phyloP scores from a whole-genome alignment of 2,797 vertebrate genomes.

The Galaxias olidus region DNA sequence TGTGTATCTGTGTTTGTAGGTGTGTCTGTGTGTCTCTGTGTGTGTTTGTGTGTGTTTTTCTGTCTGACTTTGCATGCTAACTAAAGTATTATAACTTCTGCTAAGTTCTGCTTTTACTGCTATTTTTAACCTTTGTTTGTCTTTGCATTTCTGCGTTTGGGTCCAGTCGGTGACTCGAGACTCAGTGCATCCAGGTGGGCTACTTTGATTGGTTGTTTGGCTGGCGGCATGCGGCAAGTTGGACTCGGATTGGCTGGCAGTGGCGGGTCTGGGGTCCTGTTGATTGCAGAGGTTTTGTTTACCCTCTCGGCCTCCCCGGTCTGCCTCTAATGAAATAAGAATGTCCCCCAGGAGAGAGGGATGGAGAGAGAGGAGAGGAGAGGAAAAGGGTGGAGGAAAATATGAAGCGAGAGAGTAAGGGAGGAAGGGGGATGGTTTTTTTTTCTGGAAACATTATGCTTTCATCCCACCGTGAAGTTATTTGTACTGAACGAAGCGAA shows the following conservation, averaged over 20 bases:
- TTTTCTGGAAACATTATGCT: slow-evolving; percentile 70
- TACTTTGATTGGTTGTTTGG: slow-evolving; percentile 48
- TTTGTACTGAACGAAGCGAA: slow-evolving; percentile 70
- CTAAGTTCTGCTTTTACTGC: slow-evolving; percentile 37
- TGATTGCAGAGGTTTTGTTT: slow-evolving; percentile 71
- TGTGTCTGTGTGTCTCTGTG: slow-evolving; percentile 25
- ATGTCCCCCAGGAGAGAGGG: slow-evolving; percentile 69
- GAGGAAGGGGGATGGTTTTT: slow-evolving; percentile 39
- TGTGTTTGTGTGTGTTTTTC: slow-evolving; percentile 35
- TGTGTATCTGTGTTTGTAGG: slow-evolving; percentile 12
- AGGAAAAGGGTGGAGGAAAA: slow-evolving; percentile 42
- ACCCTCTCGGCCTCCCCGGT: slow-evolving; percentile 65
- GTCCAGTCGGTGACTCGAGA: slow-evolving; percentile 28
- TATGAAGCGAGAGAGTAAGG: slow-evolving; percentile 36
- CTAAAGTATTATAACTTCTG: slow-evolving; percentile 43
- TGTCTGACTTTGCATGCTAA: slow-evolving; percentile 42
- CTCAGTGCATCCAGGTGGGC: too few species aligned
- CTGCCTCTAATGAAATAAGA: slow-evolving; percentile 73
- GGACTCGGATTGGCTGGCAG: slow-evolving; percentile 29
- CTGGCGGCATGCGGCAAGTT: too few species aligned
- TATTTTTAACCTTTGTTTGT: slow-evolving; percentile 39
- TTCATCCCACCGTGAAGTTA: slow-evolving; percentile 73
- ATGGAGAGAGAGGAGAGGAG: slow-evolving; percentile 49
- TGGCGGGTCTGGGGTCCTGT: slow-evolving; percentile 49
- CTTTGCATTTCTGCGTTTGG: slow-evolving; percentile 41